These are phyloP conservation scores for Drosophila arawakana DNA, from an alignment of 1,140 invertebrate genomes.

Conservation along the genomic window DNA sequence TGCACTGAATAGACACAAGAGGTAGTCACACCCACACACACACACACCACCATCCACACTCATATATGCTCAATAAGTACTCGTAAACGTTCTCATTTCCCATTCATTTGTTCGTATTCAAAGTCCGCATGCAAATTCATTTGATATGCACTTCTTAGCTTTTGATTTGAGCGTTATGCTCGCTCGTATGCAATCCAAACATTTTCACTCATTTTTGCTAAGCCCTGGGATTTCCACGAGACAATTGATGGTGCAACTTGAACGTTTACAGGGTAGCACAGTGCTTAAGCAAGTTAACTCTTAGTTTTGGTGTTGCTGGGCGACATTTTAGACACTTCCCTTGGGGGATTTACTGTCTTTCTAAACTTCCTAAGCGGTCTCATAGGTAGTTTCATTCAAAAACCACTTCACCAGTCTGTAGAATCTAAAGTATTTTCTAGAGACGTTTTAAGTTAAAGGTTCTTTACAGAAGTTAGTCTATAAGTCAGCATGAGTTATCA, in stretches of 20 bases:
- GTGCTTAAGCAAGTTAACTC: neutral
- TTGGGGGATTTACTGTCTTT: too few relatives aligned
- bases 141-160: constrained; percentile 24
- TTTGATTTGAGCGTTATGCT: neutral
- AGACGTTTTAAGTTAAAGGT: too few relatives aligned
- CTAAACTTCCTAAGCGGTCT: too few relatives aligned
- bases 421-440: too few relatives aligned
- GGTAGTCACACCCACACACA: neutral
- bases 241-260: neutral
- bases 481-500: too few relatives aligned
- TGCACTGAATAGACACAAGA: neutral
- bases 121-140: constrained; percentile 27
- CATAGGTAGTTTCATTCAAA: neutral
- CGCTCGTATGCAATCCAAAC: too few relatives aligned
- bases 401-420: neutral
- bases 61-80: constrained; percentile 12
- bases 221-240: constrained; percentile 1
- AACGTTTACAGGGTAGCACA: neutral
- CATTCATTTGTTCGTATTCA: constrained; percentile 4
- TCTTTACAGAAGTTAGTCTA: too few relatives aligned
- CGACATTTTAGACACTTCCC: too few relatives aligned
- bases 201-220: neutral
- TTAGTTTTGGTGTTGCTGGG: neutral
- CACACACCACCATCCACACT: neutral
- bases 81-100: constrained; percentile 19